phyloP scores from a whole-genome alignment of 1,140 invertebrate species.

The Tetranychus cinnabarinus region DNA sequence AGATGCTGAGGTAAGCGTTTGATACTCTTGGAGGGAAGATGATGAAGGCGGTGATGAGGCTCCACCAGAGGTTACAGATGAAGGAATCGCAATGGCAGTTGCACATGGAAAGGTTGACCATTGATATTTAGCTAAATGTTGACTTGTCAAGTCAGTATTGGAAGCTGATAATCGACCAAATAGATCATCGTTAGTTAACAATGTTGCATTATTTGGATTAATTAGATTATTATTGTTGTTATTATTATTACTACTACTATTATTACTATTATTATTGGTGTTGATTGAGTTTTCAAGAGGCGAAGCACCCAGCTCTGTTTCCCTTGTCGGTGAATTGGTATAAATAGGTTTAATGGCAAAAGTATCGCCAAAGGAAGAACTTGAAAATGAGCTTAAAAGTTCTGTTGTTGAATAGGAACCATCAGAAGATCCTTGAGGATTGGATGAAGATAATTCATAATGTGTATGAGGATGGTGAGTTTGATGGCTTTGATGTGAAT shows the following conservation, averaged over 20 bases:
- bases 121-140: slow-evolving; percentile 27
- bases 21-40: slow-evolving; percentile 16
- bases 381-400: slow-evolving; percentile 2
- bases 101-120: slow-evolving; percentile 23
- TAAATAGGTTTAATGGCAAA: neutral
- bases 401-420: neutral
- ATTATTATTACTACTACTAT: slow-evolving; percentile 11
- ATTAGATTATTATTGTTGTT: slow-evolving; percentile 4
- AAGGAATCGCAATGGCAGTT: neutral
- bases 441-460: too few species aligned
- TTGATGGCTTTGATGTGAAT: slow-evolving; percentile 5
- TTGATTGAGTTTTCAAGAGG: neutral
- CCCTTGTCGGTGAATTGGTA: neutral
- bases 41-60: slow-evolving; percentile 9
- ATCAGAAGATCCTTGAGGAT: neutral
- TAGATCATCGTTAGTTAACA: slow-evolving; percentile 11
- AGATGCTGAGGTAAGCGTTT: neutral
- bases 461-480: neutral
- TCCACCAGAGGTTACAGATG: neutral
- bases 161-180: slow-evolving; percentile 20
- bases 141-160: slow-evolving; percentile 20
- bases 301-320: neutral
- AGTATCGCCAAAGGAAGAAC: neutral
- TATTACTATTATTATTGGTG: neutral
- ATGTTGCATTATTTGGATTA: neutral